These are phyloP conservation scores for Andrena dorsata DNA, from an alignment of 2,888 invertebrate genomes.

Conservation along the genomic window DNA sequence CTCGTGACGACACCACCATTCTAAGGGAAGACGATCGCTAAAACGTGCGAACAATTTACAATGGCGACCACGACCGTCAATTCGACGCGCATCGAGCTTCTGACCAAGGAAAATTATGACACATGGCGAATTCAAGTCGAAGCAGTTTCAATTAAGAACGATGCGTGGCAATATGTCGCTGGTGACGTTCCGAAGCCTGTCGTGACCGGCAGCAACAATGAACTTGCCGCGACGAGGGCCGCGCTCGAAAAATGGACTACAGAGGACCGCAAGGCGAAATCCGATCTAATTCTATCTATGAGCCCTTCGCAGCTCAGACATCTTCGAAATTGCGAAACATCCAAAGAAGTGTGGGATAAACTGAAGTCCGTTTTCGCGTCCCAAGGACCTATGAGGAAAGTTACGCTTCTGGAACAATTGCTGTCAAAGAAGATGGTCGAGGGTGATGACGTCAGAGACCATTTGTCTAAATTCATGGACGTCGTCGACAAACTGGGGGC, in stretches of 20 bases:
- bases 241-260: neutral
- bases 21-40: no score
- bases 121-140: constrained; percentile 15
- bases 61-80: neutral
- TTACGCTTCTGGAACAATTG: constrained; percentile 6
- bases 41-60: no score
- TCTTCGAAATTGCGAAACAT: neutral
- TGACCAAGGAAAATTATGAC: constrained; percentile 11
- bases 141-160: constrained; percentile 5
- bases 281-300: constrained; percentile 8
- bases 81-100: neutral
- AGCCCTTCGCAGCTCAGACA: neutral
- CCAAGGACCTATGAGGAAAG: constrained; percentile 11
- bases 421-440: constrained; percentile 2
- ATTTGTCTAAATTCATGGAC: neutral
- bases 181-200: neutral
- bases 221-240: neutral
- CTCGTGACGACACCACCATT: no score
- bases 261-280: constrained; percentile 8
- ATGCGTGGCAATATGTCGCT: constrained; percentile 4
- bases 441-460: neutral
- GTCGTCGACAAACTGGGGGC: constrained; percentile 4
- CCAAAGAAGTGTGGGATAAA: constrained; percentile 13
- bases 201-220: neutral
- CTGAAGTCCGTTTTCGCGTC: constrained; percentile 1